These are phyloP conservation scores for Lottia gigantea DNA, from an alignment of 2,888 invertebrate genomes.

Conservation along the genomic window DNA sequence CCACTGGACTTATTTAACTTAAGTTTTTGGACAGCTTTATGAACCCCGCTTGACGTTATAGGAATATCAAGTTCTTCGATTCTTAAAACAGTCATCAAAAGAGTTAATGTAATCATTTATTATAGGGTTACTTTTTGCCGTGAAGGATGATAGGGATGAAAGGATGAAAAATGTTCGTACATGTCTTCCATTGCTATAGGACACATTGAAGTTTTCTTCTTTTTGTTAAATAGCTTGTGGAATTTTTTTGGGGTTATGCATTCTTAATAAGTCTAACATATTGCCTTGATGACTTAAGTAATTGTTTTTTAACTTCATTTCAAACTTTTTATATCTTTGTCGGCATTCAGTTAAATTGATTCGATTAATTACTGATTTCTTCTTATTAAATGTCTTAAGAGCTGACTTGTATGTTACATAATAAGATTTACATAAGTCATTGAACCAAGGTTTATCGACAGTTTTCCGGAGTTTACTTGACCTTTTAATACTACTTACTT, in stretches of 20 bases:
- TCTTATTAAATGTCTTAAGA: conserved; percentile 9
- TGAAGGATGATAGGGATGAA: background rate
- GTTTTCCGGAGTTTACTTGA: background rate
- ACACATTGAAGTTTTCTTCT: background rate
- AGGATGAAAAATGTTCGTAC: conserved; percentile 10
- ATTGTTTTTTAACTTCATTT: background rate
- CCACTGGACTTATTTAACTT: background rate
- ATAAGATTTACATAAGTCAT: background rate
- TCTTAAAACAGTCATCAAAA: background rate
- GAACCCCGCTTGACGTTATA: background rate
- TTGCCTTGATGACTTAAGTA: conserved; percentile 8
- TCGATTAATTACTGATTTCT: conserved; percentile 10
- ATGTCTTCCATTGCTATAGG: background rate
- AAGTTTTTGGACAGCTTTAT: background rate
- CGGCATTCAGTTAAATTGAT: background rate
- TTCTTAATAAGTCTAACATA: background rate
- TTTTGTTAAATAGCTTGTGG: conserved; percentile 2
- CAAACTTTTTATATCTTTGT: conserved; percentile 8
- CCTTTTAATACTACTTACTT: background rate
- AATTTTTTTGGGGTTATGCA: conserved; percentile 11
- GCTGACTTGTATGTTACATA: background rate
- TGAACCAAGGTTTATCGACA: conserved; percentile 11
- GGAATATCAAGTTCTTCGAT: conserved; percentile 3
- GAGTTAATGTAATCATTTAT: background rate
- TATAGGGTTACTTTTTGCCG: background rate